phyloP scores from a whole-genome alignment of 2,888 invertebrate genomes.

The Campaea margaritaria region DNA sequence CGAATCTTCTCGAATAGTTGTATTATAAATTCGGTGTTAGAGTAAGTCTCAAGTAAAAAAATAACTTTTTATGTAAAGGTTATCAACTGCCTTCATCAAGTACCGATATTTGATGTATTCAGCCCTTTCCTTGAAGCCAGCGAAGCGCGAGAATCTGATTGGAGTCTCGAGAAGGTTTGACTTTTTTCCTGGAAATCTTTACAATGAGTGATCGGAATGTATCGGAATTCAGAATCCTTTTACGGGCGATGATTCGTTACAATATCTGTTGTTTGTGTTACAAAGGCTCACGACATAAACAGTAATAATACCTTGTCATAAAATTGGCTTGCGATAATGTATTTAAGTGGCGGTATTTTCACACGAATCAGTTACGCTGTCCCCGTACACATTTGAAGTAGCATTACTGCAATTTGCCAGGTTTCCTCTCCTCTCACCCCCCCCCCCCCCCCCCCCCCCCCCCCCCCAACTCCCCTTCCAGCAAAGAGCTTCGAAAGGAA shows the following conservation, averaged over 20 bases:
- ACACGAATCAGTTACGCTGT: neutral
- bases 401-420: constrained; percentile 3
- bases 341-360: too few relatives aligned
- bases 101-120: constrained; percentile 3
- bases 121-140: constrained; percentile 6
- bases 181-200: constrained; percentile 17
- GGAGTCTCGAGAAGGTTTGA: constrained; percentile 20
- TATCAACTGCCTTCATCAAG: too few relatives aligned
- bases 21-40: too few relatives aligned
- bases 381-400: neutral
- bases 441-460: constrained; percentile 2
- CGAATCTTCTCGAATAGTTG: too few relatives aligned
- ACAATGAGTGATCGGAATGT: constrained; percentile 22
- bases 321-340: too few relatives aligned
- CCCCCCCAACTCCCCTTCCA: constrained; percentile 8
- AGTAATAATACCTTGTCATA: neutral
- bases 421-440: neutral
- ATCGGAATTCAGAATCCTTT: constrained; percentile 16
- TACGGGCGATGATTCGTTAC: constrained; percentile 22
- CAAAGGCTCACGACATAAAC: neutral
- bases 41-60: too few relatives aligned
- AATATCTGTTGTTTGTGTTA: neutral
- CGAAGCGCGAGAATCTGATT: constrained; percentile 20
- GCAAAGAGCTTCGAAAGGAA: constrained; percentile 31
- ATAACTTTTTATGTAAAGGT: too few relatives aligned